phyloP scores from a whole-genome alignment of 2,888 invertebrate genomes.

The Diarsia mendica region DNA sequence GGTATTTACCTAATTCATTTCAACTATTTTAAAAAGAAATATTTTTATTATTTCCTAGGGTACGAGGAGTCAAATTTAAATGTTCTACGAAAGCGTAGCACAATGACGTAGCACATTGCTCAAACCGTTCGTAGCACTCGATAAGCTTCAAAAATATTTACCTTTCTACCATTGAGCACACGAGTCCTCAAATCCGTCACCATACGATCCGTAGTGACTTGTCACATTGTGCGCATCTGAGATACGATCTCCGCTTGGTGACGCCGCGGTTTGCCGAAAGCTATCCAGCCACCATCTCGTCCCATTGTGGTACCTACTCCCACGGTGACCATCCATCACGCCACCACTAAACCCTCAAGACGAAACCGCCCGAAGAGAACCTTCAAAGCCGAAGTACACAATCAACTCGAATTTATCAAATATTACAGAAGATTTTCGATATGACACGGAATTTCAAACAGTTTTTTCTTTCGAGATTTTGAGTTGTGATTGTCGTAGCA shows the following conservation, averaged over 20 bases:
- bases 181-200: slow-evolving; percentile 71
- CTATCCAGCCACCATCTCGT: slow-evolving; percentile 78
- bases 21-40: too few relatives aligned
- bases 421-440: slow-evolving; percentile 57
- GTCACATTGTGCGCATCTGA: slow-evolving; percentile 69
- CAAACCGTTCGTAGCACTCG: slow-evolving; percentile 16
- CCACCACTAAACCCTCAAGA: slow-evolving; percentile 79
- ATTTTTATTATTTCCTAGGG: too few relatives aligned
- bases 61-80: too few relatives aligned
- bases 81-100: neutral
- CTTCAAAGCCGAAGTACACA: slow-evolving; percentile 49
- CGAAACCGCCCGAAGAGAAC: slow-evolving; percentile 74
- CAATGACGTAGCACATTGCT: slow-evolving; percentile 46
- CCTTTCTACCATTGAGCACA: slow-evolving; percentile 47
- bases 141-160: slow-evolving; percentile 53
- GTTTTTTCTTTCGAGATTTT: slow-evolving; percentile 52
- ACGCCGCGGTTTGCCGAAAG: slow-evolving; percentile 86
- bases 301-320: slow-evolving; percentile 76
- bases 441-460: slow-evolving; percentile 56
- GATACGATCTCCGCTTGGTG: slow-evolving; percentile 78
- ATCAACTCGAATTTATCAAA: slow-evolving; percentile 59
- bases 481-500: slow-evolving; percentile 26
- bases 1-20: too few relatives aligned
- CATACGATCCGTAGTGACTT: slow-evolving; percentile 77
- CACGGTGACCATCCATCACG: slow-evolving; percentile 80